These are phyloP conservation scores for Caenorhabditis zanzibari DNA, from an alignment of 2,888 invertebrate genomes.

Conservation along the genomic window DNA sequence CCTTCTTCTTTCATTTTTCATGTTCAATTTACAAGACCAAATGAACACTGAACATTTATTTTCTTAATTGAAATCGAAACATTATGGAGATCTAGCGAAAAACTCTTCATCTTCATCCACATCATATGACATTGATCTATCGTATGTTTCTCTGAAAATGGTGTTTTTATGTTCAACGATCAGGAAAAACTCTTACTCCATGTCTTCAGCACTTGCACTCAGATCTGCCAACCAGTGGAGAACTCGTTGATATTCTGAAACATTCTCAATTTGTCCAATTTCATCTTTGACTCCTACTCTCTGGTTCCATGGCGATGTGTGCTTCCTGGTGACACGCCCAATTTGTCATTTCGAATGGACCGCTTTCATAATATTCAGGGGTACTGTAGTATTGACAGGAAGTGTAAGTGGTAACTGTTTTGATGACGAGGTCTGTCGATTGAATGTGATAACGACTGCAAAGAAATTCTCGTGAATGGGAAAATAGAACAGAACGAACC, in stretches of 20 bases:
- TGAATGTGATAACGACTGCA: conserved; percentile 34
- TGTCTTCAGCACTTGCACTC: not conserved
- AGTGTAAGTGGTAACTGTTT: not conserved
- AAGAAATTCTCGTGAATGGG: not conserved
- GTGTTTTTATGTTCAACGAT: not conserved
- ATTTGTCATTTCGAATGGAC: not conserved
- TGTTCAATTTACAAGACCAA: conserved; percentile 4
- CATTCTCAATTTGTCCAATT: not conserved
- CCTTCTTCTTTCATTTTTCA: not conserved
- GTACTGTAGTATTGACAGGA: not conserved
- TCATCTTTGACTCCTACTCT: not conserved
- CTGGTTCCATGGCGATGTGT: conserved; percentile 31
- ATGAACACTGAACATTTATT: conserved; percentile 16
- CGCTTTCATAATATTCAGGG: not conserved
- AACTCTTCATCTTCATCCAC: conserved; percentile 2
- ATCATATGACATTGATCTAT: conserved; percentile 19
- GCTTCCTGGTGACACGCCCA: conserved; percentile 33
- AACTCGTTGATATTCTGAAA: conserved; percentile 35
- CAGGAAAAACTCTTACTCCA: not conserved
- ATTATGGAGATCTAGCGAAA: conserved; percentile 16
- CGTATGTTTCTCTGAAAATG: conserved; percentile 14
- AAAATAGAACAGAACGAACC: not conserved
- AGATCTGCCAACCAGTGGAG: conserved; percentile 27
- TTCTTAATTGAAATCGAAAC: not conserved
- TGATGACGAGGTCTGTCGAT: conserved; percentile 16